Conservation (phyloP, 2,888 invertebrate species). For the Chironomus riparius region DNA sequence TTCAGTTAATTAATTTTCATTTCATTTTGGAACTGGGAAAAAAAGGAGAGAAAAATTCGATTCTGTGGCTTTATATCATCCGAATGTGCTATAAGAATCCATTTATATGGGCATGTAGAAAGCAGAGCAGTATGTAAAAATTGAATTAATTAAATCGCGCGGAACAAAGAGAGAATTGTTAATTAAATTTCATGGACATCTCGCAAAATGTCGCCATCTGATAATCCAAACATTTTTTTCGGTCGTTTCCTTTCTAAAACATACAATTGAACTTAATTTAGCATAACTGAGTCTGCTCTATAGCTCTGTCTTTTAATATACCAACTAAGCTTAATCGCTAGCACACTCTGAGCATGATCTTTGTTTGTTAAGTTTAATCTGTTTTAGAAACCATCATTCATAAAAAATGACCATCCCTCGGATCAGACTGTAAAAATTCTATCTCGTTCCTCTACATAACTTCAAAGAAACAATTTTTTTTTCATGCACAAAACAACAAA, state of each 20-base stretch:
- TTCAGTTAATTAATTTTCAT: background rate
- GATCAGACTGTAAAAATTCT: background rate
- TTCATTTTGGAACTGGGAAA: background rate
- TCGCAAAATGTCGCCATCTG: slow-evolving; percentile 1
- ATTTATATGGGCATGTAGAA: background rate
- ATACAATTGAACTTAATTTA: too few species aligned
- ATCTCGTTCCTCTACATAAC: background rate
- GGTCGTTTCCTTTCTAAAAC: too few species aligned
- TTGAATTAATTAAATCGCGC: background rate
- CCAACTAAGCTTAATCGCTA: too few species aligned
- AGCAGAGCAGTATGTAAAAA: background rate
- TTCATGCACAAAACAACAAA: background rate
- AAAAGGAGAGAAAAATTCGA: too few species aligned
- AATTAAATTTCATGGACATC: slow-evolving; percentile 9
- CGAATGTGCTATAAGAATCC: too few species aligned
- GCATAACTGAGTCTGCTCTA: too few species aligned
- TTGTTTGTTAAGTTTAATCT: too few species aligned
- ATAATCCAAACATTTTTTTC: background rate
- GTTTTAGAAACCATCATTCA: too few species aligned
- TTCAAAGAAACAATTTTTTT: background rate
- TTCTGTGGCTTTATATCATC: too few species aligned
- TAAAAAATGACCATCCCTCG: background rate
- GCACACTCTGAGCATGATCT: too few species aligned
- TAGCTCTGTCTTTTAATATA: too few species aligned
- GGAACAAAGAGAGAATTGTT: background rate